Conservation (phyloP, 2,113 vertebrate species). For the Chauna torquata region DNA sequence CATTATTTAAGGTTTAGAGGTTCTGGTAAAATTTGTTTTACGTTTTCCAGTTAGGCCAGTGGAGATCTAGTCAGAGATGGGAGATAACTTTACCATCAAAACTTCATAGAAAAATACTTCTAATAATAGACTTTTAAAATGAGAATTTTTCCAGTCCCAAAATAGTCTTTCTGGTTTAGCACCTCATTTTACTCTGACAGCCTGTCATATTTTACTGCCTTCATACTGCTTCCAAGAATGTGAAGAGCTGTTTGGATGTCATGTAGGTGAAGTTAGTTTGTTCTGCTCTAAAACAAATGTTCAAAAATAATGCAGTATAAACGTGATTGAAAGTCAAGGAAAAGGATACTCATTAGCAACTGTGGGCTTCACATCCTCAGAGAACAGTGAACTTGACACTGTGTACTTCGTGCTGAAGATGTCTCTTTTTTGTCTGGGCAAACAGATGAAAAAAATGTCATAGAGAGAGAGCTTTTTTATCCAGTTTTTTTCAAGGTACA, state of each 20-base stretch:
- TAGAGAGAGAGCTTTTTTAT: not conserved
- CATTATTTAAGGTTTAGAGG: not conserved
- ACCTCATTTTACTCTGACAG: conserved; percentile 63
- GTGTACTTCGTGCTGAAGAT: not conserved
- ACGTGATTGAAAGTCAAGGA: not conserved
- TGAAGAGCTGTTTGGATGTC: conserved; percentile 49
- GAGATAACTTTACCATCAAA: conserved; percentile 36
- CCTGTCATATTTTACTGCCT: conserved; percentile 62
- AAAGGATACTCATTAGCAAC: not conserved
- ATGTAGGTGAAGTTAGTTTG: conserved; percentile 57
- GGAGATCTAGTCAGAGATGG: not conserved
- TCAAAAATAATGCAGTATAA: not conserved
- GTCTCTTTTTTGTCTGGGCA: not conserved
- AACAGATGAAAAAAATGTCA: not conserved
- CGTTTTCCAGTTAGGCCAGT: conserved; percentile 11
- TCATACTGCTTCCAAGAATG: conserved; percentile 47
- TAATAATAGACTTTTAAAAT: conserved; percentile 55
- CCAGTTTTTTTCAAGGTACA: not conserved
- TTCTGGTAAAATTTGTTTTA: conserved; percentile 23
- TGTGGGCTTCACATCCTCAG: not conserved
- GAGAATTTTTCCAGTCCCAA: conserved; percentile 60
- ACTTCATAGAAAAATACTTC: conserved; percentile 47
- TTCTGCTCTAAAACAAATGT: conserved; percentile 28
- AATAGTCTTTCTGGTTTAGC: conserved; percentile 64
- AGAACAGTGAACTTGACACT: not conserved